Percentiles rank a stretch among this genome's conserved stretches.
phyloP scores from a whole-genome alignment of 2,113 vertebrate species.

The Pavo muticus region DNA sequence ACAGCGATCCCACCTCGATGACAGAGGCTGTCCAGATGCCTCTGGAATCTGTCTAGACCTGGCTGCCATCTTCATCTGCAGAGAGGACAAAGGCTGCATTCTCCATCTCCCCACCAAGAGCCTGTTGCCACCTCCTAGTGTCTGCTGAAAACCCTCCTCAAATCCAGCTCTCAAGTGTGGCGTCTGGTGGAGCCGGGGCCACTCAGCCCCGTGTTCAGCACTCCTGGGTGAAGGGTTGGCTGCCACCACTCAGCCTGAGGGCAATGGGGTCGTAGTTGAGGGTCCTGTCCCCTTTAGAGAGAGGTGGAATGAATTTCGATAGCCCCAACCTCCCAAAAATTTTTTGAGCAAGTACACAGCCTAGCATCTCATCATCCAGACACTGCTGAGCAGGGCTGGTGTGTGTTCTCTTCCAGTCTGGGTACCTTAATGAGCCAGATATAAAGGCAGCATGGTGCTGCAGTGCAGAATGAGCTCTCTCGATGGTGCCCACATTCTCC shows the following conservation, averaged over 20 bases:
- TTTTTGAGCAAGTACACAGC: neutral
- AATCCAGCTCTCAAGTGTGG: constrained; percentile 72
- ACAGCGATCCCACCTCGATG: constrained; percentile 41
- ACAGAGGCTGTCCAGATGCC: constrained; percentile 83
- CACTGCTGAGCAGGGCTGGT: neutral
- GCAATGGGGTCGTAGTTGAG: neutral
- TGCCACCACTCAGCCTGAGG: constrained; percentile 24
- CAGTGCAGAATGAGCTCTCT: rapidly evolving
- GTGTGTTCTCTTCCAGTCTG: neutral
- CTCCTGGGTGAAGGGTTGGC: neutral
- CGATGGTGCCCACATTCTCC: rapidly evolving
- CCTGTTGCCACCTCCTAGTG: constrained; percentile 77
- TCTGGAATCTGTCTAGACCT: constrained; percentile 74
- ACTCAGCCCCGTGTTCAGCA: constrained; percentile 64
- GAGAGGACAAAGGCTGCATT: constrained; percentile 52
- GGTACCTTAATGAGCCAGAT: neutral
- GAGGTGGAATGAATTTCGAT: neutral
- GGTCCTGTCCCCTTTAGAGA: neutral
- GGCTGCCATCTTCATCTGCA: constrained; percentile 36
- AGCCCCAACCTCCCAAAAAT: neutral
- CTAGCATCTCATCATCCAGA: neutral
- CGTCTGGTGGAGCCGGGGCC: constrained; percentile 80
- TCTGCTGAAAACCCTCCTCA: constrained; percentile 80
- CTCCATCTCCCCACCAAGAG: constrained; percentile 64
- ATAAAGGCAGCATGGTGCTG: rapidly evolving